Evolutionary conservation across 2,113 vertebrate genomes (phyloP), one percentile per base, ranked within the genome.

Genomic region (Corythoichthys intestinalis): DNA sequence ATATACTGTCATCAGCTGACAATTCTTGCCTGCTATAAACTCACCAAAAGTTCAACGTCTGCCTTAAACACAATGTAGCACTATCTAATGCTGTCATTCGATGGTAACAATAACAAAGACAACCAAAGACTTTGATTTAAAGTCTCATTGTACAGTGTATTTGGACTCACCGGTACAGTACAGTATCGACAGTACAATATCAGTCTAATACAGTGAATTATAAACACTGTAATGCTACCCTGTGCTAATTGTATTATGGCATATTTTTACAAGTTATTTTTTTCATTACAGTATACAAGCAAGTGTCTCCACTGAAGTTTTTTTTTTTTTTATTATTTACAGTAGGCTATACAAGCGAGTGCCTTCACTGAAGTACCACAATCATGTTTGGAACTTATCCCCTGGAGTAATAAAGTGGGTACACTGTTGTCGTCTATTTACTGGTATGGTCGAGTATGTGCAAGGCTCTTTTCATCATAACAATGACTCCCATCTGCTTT

Each of bases 1-100:
- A 70, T 28, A 28, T 28, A 28, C 20, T 28, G 20, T 28, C 49
- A 82, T 81, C 77, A 44, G 68, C 78, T 72, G 54, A 58, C 56
- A 58, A 13, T 58, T 34, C 35, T 35, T 54, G 20, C 17, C 8
- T 56, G 11, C 2, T n/a, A 9, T 58, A 14, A 13, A 35, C 34
- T 35, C 56, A 37, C 34, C 4, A 13, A 28, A 1, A 37, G 28
- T 35, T 34, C 28, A 35, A 2, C 28, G 6, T 56, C 4, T 38
- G n/a, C 10, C 39, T 62, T 62, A 28, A 20, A 44, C 9, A 6
- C 38, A 10, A n/a, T 62, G 15, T 20, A 62, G 20, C 39, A 7
- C 50, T 53, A 8, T 53, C 6, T 52, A 53, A 52, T 5, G 15
- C 17, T n/a, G 1, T 52, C 8, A 54, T 10, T 28, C 53, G 20